Conservation (phyloP, 2,113 vertebrate genomes). For the Myiagra hebetior region DNA sequence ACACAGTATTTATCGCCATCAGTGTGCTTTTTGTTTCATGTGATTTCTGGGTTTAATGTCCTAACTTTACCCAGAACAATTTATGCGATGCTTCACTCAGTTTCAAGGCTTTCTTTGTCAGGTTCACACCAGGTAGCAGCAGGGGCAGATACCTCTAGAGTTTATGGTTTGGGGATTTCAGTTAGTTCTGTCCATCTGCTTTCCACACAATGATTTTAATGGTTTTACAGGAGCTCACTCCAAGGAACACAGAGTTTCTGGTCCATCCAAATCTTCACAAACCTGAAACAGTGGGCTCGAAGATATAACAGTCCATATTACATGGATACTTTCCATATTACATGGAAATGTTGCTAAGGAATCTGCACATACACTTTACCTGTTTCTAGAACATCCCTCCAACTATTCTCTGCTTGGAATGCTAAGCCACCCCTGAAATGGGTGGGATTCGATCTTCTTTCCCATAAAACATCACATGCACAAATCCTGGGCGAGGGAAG, state of each 20-base stretch:
- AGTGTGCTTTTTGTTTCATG: background rate
- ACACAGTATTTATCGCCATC: background rate
- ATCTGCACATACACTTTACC: background rate
- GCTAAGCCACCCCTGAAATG: background rate
- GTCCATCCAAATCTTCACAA: background rate
- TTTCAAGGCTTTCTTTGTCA: background rate
- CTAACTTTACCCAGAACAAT: background rate
- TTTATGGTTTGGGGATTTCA: background rate
- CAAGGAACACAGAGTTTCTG: background rate
- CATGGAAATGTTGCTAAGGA: background rate
- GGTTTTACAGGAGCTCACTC: background rate
- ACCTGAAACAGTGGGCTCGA: background rate
- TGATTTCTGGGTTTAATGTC: background rate
- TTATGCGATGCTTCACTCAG: background rate
- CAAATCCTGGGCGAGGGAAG: background rate
- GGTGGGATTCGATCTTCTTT: background rate
- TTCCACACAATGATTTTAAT: background rate
- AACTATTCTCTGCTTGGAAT: background rate
- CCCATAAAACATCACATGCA: background rate
- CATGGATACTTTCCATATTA: background rate
- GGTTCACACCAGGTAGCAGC: background rate
- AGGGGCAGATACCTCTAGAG: background rate
- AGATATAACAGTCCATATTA: background rate
- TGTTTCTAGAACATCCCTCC: background rate
- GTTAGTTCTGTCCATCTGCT: background rate